phyloP scores from a whole-genome alignment of 2,888 invertebrate species.

The Lepidonotus clava region DNA sequence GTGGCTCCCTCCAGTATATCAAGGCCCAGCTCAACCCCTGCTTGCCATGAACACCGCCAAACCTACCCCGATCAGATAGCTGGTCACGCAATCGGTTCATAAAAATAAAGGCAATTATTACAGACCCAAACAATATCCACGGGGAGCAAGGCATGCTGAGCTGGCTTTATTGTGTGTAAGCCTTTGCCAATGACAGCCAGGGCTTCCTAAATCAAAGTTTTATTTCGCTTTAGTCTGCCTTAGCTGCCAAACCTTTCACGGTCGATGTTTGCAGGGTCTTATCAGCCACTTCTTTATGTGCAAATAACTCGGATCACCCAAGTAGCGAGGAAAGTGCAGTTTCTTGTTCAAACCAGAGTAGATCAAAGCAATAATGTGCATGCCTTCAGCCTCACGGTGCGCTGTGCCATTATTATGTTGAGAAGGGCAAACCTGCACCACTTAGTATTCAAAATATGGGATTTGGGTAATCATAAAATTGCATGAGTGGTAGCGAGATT shows the following conservation, averaged over 20 bases:
- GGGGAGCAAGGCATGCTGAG: neutral
- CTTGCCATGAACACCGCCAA: neutral
- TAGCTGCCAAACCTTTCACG: neutral
- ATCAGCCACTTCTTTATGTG: neutral
- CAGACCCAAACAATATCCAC: neutral
- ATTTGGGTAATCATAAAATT: too few relatives aligned
- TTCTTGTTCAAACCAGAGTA: neutral
- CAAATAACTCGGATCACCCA: neutral
- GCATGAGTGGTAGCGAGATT: too few relatives aligned
- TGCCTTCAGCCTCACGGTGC: too few relatives aligned
- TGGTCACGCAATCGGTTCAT: neutral
- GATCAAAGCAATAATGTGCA: too few relatives aligned
- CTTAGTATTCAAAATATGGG: too few relatives aligned
- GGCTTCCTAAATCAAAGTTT: conserved; percentile 5
- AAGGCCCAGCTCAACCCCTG: neutral
- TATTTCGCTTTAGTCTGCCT: neutral
- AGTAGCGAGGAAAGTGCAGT: neutral
- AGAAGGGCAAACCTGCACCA: too few relatives aligned
- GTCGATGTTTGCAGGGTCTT: neutral
- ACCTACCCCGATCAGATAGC: neutral
- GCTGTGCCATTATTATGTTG: too few relatives aligned
- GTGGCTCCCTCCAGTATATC: neutral
- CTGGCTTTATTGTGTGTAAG: neutral
- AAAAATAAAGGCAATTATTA: conserved; percentile 16
- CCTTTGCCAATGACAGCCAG: neutral